Base-by-base conservation (phyloP, 1,140 invertebrate genomes). In the Drosophila simulans region DNA sequence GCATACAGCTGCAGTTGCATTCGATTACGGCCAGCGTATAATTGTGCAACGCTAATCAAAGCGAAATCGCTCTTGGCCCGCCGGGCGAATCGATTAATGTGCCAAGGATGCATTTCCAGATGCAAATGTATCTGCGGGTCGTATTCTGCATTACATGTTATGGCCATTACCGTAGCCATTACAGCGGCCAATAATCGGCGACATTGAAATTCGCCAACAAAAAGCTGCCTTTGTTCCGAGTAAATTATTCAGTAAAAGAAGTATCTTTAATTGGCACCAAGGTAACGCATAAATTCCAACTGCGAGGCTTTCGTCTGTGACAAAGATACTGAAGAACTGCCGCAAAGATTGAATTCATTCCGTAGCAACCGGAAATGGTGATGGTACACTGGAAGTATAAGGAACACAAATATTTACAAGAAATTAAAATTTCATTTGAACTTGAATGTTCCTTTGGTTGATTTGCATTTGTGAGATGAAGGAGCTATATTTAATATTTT, bases 41-140 rank as follows among this genome's bases (percentile, higher is more conserved):
- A 71, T 71, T 71, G 68, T 70, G 35, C 43, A 71, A 71, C 43
- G 64, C 68, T 70, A 71, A 71, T 71, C 68, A 71, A 70, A 71
- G 68, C 52, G 52, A 42, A 70, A 71, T 71, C 65, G 68, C 52
- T 53, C 65, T 39, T 31, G 17, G 66, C 27, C 68, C 65, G 34
- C n/a, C 34, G 65, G 68, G 65, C 65, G 35, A 57, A 71, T 71
- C 66, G 68, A 71, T 71, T 71, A 71, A 70, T 65, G 55, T 70
- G 65, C 65, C 68, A 71, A 70, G 65, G 46, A 65, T 35, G 17
- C 42, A 37, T 53, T 43, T 31, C n/a, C 48, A 52, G 34, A 52
- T 58, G 11, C 66, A 72, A 45, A 74, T 57, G 70, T 42, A 27
- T 43, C 69, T 62, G 43, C 46, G 52, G 31, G 45, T 35, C 43